These are phyloP conservation scores for Oophaga pumilio DNA, from an alignment of 2,113 vertebrate species.

Conservation along the genomic window DNA sequence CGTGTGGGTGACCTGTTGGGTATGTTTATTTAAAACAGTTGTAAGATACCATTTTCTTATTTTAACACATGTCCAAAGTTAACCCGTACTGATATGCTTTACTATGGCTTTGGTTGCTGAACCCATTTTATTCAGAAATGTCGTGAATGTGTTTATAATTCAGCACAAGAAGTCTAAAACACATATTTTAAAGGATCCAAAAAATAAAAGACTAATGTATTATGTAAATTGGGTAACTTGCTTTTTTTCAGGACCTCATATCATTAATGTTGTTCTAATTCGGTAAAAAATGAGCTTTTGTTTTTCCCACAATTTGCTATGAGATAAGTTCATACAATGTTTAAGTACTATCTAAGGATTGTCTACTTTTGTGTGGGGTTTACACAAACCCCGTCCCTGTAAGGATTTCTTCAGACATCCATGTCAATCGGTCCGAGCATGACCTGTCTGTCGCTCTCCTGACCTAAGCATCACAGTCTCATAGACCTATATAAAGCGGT, in stretches of 20 bases:
- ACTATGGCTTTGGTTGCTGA: not conserved
- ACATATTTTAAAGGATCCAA: conserved; percentile 17
- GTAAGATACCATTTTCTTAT: not conserved
- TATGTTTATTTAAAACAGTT: conserved; percentile 43
- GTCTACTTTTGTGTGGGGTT: too few species aligned
- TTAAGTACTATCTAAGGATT: too few species aligned
- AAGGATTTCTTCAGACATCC: too few species aligned
- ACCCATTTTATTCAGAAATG: conserved; percentile 18
- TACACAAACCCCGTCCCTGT: too few species aligned
- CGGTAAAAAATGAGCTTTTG: not conserved
- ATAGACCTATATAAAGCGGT: too few species aligned
- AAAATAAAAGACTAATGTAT: conserved; percentile 38
- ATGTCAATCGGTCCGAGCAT: too few species aligned
- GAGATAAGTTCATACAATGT: too few species aligned
- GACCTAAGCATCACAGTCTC: too few species aligned
- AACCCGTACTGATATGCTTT: not conserved
- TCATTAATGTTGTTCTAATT: not conserved
- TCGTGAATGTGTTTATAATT: conserved; percentile 17
- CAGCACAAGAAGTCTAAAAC: not conserved
- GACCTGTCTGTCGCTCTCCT: too few species aligned
- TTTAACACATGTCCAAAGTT: conserved; percentile 13
- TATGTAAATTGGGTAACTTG: not conserved
- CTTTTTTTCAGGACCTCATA: not conserved
- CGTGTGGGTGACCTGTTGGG: conserved; percentile 18
- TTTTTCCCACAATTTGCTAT: not conserved